Percentiles rank a stretch among this genome's conserved stretches.
Conservation (phyloP, 2,797 vertebrate genomes). For the Tapirus indicus region DNA sequence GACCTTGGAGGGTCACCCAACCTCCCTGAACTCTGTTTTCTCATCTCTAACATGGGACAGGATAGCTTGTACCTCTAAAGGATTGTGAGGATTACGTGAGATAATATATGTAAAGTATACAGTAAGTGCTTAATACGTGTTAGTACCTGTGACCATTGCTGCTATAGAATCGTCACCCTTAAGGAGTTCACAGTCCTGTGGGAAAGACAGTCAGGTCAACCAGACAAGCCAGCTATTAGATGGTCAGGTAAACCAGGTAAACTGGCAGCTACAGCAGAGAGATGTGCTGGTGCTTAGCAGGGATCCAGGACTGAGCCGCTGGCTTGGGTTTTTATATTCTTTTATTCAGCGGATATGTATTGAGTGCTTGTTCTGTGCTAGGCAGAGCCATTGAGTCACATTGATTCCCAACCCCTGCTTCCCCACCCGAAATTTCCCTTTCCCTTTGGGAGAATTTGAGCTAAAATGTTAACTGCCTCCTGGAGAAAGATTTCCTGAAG, state of each 20-base stretch:
- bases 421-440: background rate
- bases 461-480: conserved; percentile 73
- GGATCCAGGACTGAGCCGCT: background rate
- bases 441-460: conserved; percentile 58
- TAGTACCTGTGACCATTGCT: background rate
- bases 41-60: background rate
- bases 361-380: background rate
- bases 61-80: background rate
- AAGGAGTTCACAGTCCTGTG: background rate
- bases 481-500: conserved; percentile 66
- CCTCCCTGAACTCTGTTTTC: conserved; percentile 1
- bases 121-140: background rate
- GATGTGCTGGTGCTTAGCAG: background rate
- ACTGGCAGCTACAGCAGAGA: background rate
- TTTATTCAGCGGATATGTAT: background rate
- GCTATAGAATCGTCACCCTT: background rate
- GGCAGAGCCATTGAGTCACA: background rate
- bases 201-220: background rate
- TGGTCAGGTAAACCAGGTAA: background rate
- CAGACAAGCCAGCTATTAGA: background rate
- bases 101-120: background rate
- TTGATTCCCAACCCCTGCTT: background rate
- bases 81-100: conserved; percentile 7
- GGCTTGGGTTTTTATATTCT: background rate
- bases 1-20: background rate